Evolutionary conservation across 2,888 invertebrate species (phyloP), one percentile per base, ranked within the genome.

Genomic region (Drosophila cyrtoloma): DNA sequence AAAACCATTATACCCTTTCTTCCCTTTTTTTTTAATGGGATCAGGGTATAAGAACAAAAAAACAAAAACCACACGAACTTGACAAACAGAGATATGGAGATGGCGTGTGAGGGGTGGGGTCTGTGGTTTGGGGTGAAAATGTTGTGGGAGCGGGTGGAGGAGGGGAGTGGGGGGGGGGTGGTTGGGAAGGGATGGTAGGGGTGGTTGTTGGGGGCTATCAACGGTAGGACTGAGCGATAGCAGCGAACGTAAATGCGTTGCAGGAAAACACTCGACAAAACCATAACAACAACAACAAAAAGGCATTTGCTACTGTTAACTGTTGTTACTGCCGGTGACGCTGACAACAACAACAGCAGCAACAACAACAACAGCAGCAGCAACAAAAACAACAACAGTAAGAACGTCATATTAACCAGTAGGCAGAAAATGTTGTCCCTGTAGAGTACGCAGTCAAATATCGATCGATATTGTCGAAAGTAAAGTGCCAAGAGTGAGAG

Each of bases 401-500:
- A 68, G 63, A 22, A 53, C 57, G 55, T 47, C 57, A 57, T 57
- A 61, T 61, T 68, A 64, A 64, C 58, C 55, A 62, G 65, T 35
- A 77, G 65, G 22, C 65, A 55, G 37, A 57, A 64, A 64, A 63
- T 63, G 71, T 63, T 67, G 66, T 33, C 64, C 39, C 66, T 75
- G 72, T 62, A 19, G 16, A 26, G n/a, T 62, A 66, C 82, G 84
- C 84, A 79, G 80, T 81, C 71, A 90, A 87, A 90, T 87, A 89
- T 86, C 89, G 91, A 90, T 88, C 91, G 90, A 84, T 75, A 75
- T 73, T 75, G 73, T 80, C 71, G 72, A 79, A 79, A 81, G 71
- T 66, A 44, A 63, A 52, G 60, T 44, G 51, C n/a, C 42, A 62
- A 39, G 60, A 10, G 3, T 28, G 44, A 10, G 3, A 32, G 44